Conservation (phyloP, 1,140 invertebrate species). For the Drosophila pruinosa region DNA sequence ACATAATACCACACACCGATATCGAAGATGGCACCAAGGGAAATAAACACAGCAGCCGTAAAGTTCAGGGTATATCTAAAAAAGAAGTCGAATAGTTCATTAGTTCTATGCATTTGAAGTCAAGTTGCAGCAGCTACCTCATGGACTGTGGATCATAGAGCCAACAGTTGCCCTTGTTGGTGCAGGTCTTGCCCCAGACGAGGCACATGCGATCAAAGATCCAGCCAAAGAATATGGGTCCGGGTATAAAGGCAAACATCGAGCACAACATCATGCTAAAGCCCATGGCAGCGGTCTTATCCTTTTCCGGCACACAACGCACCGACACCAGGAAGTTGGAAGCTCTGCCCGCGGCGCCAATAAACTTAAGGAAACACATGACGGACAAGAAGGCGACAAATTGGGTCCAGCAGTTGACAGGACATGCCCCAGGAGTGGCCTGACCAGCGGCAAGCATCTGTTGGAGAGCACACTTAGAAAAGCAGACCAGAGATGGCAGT, state of each 20-base stretch:
- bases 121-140: constrained; percentile 83
- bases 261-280: constrained; percentile 87
- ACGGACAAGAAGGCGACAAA: constrained; percentile 88
- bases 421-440: constrained; percentile 86
- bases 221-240: constrained; percentile 89
- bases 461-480: not conserved
- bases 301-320: constrained; percentile 88
- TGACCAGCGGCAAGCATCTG: constrained; percentile 74
- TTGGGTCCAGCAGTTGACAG: constrained; percentile 86
- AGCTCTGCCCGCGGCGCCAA: constrained; percentile 87
- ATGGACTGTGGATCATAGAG: constrained; percentile 87
- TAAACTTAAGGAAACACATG: constrained; percentile 87
- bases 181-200: constrained; percentile 90
- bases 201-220: constrained; percentile 88
- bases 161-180: constrained; percentile 89
- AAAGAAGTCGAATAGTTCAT: not conserved
- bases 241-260: constrained; percentile 88
- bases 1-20: constrained; percentile 88
- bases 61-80: constrained; percentile 86
- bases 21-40: constrained; percentile 87
- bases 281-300: constrained; percentile 89
- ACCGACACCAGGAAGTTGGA: constrained; percentile 88
- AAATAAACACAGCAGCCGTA: constrained; percentile 86
- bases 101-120: not conserved
- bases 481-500: not conserved